Evolutionary conservation across 2,797 vertebrate species (phyloP), one percentile per base, ranked within the genome.

Genomic region (Hippoglossus hippoglossus): DNA sequence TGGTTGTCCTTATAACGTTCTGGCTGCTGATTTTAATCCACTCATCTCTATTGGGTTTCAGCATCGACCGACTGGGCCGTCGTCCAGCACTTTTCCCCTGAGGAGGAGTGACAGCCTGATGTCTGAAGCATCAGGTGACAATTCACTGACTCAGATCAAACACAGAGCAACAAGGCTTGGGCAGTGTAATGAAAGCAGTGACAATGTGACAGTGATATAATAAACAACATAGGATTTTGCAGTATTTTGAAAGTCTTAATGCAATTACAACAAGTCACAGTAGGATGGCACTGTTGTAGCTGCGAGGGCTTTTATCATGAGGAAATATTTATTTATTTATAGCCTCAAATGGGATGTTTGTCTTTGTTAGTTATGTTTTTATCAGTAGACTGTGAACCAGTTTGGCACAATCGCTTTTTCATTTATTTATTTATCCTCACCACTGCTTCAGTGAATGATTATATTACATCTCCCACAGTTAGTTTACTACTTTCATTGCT

Each of bases 111-210:
- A 95, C 91, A 96, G 94, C 7, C 47, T 96, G 73, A 81, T 92
- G 79, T 97, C 97, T 52, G 95, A 96, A 83, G 94, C 91, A 73
- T 96, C 98, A 94, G 98, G 98, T 99, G 87, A 71, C 58, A 12
- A 51, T 46, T 71, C 77, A 62, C 69, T 18, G 50, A 70, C 68
- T 69, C 26, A 3, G 16, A 71, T 28, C 39, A 52, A 56, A 49
- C 51, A 54, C 63, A 47, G 1, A 63, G n/a, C n/a, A 26, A 25
- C 50, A 19, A 3, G 15, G 24, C 36, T 16, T 5, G 2, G 10
- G 1, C n/a, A 10, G 53, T n/a, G n/a, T 19, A 6, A 60, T 58
- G 16, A 31, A 59, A 63, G 25, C 41, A 28, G 47, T 16, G 2
- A 53, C 41, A 25, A 5, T 4, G 28, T 5, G 18, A 25, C 34